Base-by-base conservation (phyloP, 2,797 vertebrate genomes). In the Hozukius guyotensis region DNA sequence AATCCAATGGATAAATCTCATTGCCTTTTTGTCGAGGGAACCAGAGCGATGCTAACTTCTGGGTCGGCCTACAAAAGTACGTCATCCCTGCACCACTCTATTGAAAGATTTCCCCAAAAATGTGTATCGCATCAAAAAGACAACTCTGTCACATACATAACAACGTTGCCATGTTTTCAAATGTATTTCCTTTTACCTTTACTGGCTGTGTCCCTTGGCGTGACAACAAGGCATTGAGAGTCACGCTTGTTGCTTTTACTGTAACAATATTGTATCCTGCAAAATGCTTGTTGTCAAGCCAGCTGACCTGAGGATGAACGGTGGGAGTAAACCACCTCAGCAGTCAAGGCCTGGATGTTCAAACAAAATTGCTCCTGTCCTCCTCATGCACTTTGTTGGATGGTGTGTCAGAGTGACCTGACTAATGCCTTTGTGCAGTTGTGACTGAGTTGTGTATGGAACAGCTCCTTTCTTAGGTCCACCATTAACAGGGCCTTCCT, bases 281-380 rank as follows among this genome's bases (percentile, higher is more conserved):
- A 24, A n/a, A 84, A 22, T 12, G 83, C 76, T 88, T 92, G 85
- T 88, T 89, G 76, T 85, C 49, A 7, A 85, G 87, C 87, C 88
- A 90, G 77, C 55, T 91, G 90, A 89, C 85, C 82, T 72, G 60
- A 63, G 81, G 71, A 27, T 77, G 83, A 79, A 52, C 61, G 46
- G 34, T 68, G 68, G 77, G 78, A 80, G 86, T 75, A 55, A 80
- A 84, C 61, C 31, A 24, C 65, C 29, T 74, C 52, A 56, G 32
- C 74, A 61, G 80, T 82, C 87, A 81, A 64, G 81, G 85, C 11
- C 83, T 77, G 53, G 46, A 72, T 24, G 59, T 86, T 61, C 66
- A 75, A 84, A 84, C 71, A 75, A 36, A 82, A 27, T 20, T 9
- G 31, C 77, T 71, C 34, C 34, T 36, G 29, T 72, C 65, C 24